These are phyloP conservation scores for Steatornis caripensis DNA, from an alignment of 2,113 vertebrate species.

Conservation along the genomic window DNA sequence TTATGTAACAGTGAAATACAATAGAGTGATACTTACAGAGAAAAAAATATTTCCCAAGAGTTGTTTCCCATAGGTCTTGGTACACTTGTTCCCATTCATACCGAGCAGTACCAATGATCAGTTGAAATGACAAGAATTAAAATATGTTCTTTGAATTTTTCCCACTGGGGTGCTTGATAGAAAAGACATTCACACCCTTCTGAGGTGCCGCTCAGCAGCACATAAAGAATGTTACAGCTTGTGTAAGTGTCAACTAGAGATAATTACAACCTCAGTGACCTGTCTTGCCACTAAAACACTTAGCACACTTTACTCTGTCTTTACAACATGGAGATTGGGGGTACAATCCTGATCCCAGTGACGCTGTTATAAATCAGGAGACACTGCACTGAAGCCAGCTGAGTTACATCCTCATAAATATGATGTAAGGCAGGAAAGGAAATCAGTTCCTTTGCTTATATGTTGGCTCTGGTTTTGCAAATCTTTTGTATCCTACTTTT, in stretches of 20 bases:
- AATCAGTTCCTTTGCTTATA: not conserved
- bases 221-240: constrained; percentile 24
- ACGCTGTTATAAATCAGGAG: not conserved
- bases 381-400: not conserved
- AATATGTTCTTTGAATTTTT: not conserved
- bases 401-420: not conserved
- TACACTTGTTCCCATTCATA: not conserved
- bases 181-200: not conserved
- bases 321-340: not conserved
- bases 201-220: not conserved
- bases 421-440: not conserved
- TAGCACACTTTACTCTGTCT: constrained; percentile 23
- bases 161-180: not conserved
- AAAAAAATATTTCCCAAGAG: constrained; percentile 1
- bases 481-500: not conserved
- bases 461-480: not conserved
- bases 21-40: not conserved
- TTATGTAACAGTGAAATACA: not conserved
- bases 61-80: not conserved
- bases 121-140: constrained; percentile 23
- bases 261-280: constrained; percentile 43
- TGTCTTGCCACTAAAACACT: constrained; percentile 29
- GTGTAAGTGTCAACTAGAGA: constrained; percentile 35
- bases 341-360: not conserved
- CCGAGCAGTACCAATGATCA: not conserved